A percentile compares a stretch with the other conserved stretches of the same genome.
Conservation (phyloP, 2,113 vertebrate genomes). For the Boleophthalmus pectinirostris region DNA sequence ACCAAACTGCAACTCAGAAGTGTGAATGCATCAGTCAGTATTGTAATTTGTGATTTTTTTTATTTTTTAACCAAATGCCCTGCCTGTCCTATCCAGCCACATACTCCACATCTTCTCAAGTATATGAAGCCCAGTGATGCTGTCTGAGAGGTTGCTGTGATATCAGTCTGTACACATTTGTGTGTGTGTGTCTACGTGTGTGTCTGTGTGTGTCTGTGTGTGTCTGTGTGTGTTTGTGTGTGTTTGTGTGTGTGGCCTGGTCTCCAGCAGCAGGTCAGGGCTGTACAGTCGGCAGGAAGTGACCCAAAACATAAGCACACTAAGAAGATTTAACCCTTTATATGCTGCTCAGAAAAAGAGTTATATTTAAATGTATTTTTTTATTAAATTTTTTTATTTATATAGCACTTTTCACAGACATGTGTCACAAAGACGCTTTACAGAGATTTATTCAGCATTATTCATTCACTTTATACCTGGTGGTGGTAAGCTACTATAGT, state of each 20-base stretch:
- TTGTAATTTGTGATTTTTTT: neutral
- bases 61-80: neutral
- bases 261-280: conserved; percentile 68
- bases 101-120: neutral
- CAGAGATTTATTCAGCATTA: too few species aligned
- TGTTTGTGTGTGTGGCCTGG: conserved; percentile 58
- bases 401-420: too few species aligned
- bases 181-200: conserved; percentile 32
- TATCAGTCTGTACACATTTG: conserved; percentile 49
- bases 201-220: conserved; percentile 58
- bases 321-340: conserved; percentile 62
- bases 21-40: neutral
- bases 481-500: too few species aligned
- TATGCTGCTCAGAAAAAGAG: conserved; percentile 15
- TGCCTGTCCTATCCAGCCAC: neutral
- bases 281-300: conserved; percentile 74
- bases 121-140: conserved; percentile 10
- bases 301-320: conserved; percentile 61
- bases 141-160: conserved; percentile 75
- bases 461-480: too few species aligned
- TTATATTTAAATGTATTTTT: too few species aligned
- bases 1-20: too few species aligned
- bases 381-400: too few species aligned
- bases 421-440: too few species aligned
- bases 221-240: conserved; percentile 56